Conservation (phyloP, 2,797 vertebrate genomes). For the Pteronotus mesoamericanus region DNA sequence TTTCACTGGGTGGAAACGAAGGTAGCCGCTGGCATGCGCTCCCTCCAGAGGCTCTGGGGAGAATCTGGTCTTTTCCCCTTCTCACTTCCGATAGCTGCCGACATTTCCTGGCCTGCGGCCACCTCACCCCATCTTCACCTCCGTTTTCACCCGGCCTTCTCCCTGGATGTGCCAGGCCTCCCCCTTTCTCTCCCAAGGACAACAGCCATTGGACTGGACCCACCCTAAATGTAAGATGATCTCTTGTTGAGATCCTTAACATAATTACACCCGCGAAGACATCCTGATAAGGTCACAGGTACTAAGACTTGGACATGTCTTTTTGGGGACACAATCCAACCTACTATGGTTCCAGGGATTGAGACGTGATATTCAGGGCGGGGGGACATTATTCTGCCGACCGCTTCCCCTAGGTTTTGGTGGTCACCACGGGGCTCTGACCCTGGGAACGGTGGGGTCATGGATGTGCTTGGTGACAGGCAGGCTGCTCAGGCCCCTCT, state of each 20-base stretch:
- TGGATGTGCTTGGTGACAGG: not conserved
- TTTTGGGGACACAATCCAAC: not conserved
- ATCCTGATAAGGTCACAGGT: not conserved
- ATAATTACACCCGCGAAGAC: not conserved
- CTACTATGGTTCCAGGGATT: not conserved
- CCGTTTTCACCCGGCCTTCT: not conserved
- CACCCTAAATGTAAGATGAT: not conserved
- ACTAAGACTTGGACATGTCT: not conserved
- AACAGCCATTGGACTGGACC: not conserved
- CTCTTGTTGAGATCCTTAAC: not conserved
- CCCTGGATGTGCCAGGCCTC: not conserved
- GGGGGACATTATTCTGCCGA: not conserved
- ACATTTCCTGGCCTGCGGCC: too few relatives aligned
- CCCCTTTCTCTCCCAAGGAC: not conserved
- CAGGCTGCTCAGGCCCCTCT: not conserved
- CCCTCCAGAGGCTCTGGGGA: not conserved
- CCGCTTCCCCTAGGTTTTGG: not conserved
- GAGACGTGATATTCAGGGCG: not conserved
- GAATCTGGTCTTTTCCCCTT: not conserved
- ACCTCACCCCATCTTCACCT: too few relatives aligned
- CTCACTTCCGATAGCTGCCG: too few relatives aligned
- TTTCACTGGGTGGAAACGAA: not conserved
- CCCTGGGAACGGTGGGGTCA: not conserved
- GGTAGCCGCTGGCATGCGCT: too few relatives aligned
- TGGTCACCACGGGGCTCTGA: not conserved